A percentile compares a stretch with the other conserved stretches of the same genome.
Evolutionary conservation across 2,797 vertebrate species (phyloP).

Genomic region (Eospalax fontanierii): DNA sequence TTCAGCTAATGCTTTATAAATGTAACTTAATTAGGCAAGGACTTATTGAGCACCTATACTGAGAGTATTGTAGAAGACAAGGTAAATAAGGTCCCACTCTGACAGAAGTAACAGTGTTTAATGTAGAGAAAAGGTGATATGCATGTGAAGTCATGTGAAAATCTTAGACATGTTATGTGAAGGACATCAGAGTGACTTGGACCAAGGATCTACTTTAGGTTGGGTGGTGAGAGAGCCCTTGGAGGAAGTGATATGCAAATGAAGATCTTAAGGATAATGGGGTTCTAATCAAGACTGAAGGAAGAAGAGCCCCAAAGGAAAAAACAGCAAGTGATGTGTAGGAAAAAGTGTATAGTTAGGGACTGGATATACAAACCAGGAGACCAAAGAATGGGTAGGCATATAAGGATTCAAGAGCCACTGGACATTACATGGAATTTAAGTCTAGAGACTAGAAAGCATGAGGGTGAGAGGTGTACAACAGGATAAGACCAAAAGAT

Average conservation of each 20-base stretch:
- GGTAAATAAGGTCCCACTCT: not conserved
- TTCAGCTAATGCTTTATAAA: not conserved
- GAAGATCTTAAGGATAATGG: not conserved
- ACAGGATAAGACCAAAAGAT: not conserved
- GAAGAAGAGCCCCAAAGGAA: not conserved
- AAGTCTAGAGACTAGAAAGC: not conserved
- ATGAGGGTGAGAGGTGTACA: not conserved
- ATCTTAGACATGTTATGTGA: not conserved
- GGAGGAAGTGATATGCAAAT: not conserved
- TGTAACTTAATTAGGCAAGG: slow-evolving; percentile 22
- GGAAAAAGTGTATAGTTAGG: not conserved
- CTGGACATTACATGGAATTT: not conserved
- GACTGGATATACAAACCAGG: not conserved
- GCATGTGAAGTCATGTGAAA: not conserved
- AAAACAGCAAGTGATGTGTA: not conserved
- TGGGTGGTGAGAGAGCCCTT: not conserved
- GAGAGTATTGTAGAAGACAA: not conserved
- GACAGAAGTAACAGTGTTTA: not conserved
- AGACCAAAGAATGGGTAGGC: not conserved
- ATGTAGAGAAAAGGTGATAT: not conserved
- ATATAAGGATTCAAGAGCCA: not conserved
- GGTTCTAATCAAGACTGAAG: not conserved
- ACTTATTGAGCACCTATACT: slow-evolving; percentile 12
- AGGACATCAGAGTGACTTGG: not conserved
- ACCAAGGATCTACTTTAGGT: not conserved